A percentile compares a stretch with the other conserved stretches of the same genome.
phyloP scores from a whole-genome alignment of 2,888 invertebrate species.

The Mylabris sibirica region DNA sequence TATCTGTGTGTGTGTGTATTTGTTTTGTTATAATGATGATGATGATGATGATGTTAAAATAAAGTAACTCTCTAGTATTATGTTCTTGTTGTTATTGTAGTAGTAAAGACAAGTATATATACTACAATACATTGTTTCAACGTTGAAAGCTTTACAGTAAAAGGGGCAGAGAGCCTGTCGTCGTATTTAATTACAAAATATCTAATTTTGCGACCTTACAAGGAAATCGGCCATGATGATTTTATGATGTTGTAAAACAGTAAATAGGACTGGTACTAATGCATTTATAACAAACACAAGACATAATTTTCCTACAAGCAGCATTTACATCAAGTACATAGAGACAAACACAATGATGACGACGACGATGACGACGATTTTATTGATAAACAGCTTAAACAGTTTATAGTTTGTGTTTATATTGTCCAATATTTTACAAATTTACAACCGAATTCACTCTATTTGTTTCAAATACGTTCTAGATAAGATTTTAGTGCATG shows the following conservation, averaged over 20 bases:
- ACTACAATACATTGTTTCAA: constrained; percentile 35
- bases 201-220: constrained; percentile 28
- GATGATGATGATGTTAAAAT: constrained; percentile 21
- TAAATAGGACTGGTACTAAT: constrained; percentile 14
- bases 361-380: background rate
- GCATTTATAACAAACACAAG: constrained; percentile 28
- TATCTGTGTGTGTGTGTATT: constrained; percentile 13
- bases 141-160: constrained; percentile 29
- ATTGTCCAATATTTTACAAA: background rate
- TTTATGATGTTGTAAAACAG: constrained; percentile 29
- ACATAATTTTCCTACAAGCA: constrained; percentile 14
- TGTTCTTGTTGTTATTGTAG: constrained; percentile 2
- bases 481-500: background rate
- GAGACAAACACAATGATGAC: background rate
- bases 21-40: constrained; percentile 1
- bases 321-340: constrained; percentile 11
- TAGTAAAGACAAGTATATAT: constrained; percentile 15
- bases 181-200: constrained; percentile 29
- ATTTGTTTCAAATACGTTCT: background rate
- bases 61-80: constrained; percentile 22
- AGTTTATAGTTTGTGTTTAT: background rate
- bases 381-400: background rate
- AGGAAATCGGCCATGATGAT: constrained; percentile 31
- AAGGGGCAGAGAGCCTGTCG: background rate
- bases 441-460: background rate